Base-by-base conservation (phyloP, 2,888 invertebrate genomes). In the Sepiola atlantica region DNA sequence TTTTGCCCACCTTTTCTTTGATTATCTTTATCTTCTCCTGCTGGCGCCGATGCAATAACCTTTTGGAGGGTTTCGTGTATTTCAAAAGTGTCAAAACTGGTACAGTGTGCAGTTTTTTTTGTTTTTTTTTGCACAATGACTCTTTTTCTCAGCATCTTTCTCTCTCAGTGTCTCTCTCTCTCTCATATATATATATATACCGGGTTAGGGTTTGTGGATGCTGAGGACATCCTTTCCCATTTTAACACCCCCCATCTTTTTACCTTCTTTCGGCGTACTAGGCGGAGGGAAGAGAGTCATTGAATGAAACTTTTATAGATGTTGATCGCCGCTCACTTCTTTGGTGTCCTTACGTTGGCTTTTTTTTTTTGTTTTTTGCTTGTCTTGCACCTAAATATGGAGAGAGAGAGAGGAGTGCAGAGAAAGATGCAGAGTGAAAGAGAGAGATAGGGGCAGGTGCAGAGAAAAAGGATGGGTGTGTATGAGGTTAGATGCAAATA, bases 41-140 rank as follows among this genome's bases (percentile, higher is more conserved):
- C 77, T 77, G n/a, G 16, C 32, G 77, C 28, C n/a, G 77, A 21
- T 77, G 61, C 28, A 28, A 77, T 77, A 77, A 77, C 32, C 32
- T 77, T n/a, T 77, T 77, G 77, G n/a, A 77, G 77, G 77, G n/a
- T 77, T 77, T 77, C 77, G n/a, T 77, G 77, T 77, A 45, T 77
- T 77, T n/a, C n/a, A 77, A n/a, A 77, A 77, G 77, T 77, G 77
- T 92, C 35, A 92, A 92, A 55, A 54, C 14, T 92, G 35, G 45
- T n/a, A 32, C 92, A 92, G 35, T 35, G 28, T 18, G 92, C 24
- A 45, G 45, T 2, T 45, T 45, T 45, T 45, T 45, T 45, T 45
- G 2, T 45, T 45, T 45, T 55, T 20, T 45, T 35, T 54, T 45
- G 45, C 45, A n/a, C 55, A 24, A 92, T 32, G 4, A 16, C n/a